Evolutionary conservation across 1,140 invertebrate species (phyloP), one percentile per base, ranked within the genome.

Genomic region (Zaprionus capensis): DNA sequence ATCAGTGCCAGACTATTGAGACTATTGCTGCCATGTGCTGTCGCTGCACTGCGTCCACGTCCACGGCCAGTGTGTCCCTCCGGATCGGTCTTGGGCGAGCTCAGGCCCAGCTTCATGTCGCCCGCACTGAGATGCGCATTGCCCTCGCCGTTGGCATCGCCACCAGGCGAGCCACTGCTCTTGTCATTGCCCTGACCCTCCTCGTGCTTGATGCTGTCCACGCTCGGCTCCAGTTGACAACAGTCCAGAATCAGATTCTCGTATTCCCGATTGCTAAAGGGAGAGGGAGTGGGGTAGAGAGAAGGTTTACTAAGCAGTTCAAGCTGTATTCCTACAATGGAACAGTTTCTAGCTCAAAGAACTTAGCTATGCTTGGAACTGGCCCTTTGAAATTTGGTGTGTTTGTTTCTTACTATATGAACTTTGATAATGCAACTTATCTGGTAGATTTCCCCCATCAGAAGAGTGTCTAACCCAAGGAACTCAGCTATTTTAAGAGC

Each of bases 211-310:
- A 96, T 95, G 77, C 95, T 95, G 92, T 95, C 95, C 20, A 96
- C 95, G 70, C 95, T 96, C 73, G 97, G 96, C 88, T 97, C 96
- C 86, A 99, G 92, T 93, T 99, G 98, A 92, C 97, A 98, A 88
- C 96, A 96, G 93, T 99, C 98, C 96, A 99, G 96, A 44, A 99
- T 96, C 41, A 98, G 94, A 92, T 98, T 97, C 78, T 96, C 96
- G 84, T 97, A 98, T 92, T 99, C 97, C 55, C 97, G 95, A 70
- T 97, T 97, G 94, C 98, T 99, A 3, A 4, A 24, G 1, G 1
- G 46, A 31, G 44, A 20, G 17, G 6, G 5, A 51, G 41, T 28
- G 34, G 4, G 9, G 44, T 36, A 36, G 15, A 7, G 11, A 14
- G 5, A 44, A 53, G 20, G 20, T n/a, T 6, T 1, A 34, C 2